Evolutionary conservation across 2,797 vertebrate species (phyloP).

Genomic region (Cercopithecus mitis): DNA sequence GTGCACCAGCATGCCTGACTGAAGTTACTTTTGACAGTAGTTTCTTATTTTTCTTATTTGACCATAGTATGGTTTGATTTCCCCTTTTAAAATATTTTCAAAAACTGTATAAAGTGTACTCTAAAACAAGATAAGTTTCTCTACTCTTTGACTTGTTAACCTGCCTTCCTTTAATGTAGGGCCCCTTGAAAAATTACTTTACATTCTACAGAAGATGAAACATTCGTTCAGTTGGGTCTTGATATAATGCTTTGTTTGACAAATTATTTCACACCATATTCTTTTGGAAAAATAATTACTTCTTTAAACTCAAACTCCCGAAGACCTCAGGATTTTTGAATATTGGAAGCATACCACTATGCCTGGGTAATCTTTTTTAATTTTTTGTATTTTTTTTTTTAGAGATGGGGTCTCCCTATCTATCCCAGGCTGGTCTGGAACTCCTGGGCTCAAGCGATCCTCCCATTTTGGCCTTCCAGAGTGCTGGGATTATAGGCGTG

Average conservation of each 20-base stretch:
- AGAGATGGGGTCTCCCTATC: no score
- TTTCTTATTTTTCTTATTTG: background rate
- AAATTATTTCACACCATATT: background rate
- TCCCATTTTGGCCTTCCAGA: no score
- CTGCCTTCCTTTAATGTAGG: background rate
- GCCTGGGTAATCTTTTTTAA: no score
- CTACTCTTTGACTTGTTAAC: background rate
- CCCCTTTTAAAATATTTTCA: background rate
- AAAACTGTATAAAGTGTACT: background rate
- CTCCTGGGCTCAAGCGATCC: no score
- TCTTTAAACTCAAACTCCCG: background rate
- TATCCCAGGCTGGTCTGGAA: no score
- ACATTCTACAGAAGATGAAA: background rate
- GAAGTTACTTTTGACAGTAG: background rate
- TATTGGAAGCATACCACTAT: background rate
- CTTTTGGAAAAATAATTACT: slow-evolving; percentile 2
- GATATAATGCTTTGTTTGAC: slow-evolving; percentile 12
- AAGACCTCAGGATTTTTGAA: background rate
- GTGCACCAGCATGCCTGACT: background rate
- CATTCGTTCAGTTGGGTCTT: background rate
- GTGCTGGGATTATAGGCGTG: no score
- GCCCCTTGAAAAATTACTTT: background rate
- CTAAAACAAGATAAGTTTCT: background rate
- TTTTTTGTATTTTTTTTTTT: no score
- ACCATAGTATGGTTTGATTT: background rate